Conservation (phyloP, 2,113 vertebrate species). For the Sigmodon hispidus region DNA sequence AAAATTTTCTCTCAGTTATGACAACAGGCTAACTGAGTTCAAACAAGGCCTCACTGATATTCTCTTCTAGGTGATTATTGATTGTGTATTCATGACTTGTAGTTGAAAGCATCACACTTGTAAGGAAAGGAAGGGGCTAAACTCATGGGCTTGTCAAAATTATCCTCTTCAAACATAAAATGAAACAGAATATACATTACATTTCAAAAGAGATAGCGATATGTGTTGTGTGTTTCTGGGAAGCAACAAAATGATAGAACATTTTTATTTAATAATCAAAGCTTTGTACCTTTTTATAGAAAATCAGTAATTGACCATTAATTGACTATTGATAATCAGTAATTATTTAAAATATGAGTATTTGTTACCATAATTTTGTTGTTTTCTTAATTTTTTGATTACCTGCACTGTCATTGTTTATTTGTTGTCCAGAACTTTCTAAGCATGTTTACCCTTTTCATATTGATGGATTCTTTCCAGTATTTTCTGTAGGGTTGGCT, state of each 20-base stretch:
- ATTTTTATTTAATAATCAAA: background rate
- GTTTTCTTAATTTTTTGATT: background rate
- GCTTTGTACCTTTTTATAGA: background rate
- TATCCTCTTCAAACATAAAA: background rate
- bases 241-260: background rate
- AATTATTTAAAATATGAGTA: background rate
- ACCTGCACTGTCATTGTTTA: background rate
- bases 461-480: background rate
- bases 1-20: background rate
- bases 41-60: background rate
- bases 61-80: background rate
- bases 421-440: background rate
- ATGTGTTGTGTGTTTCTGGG: background rate
- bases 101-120: background rate
- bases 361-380: background rate
- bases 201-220: background rate
- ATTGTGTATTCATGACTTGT: background rate
- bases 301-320: too few relatives aligned
- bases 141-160: background rate
- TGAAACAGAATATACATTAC: background rate
- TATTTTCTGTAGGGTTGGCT: background rate
- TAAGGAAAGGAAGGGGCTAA: background rate
- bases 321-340: background rate
- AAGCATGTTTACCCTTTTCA: background rate
- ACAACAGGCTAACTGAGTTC: background rate